These are phyloP conservation scores for Geotrupes spiniger DNA, from an alignment of 2,888 invertebrate species.

Conservation along the genomic window DNA sequence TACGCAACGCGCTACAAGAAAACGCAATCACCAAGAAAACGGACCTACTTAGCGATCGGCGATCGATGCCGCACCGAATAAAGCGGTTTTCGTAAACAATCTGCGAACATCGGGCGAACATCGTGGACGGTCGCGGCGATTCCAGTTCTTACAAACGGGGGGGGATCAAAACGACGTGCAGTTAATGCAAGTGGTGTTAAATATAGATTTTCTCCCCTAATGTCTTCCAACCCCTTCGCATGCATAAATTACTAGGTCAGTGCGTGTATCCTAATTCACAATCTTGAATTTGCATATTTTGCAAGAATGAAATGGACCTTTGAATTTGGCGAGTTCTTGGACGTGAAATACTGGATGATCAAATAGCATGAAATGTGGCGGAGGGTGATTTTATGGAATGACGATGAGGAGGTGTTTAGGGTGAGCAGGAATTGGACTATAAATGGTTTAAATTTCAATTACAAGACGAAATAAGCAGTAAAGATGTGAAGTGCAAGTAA, in stretches of 20 bases:
- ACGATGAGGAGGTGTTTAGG: no score
- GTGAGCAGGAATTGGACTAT: no score
- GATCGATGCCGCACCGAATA: conserved; percentile 18
- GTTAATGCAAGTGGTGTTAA: conserved; percentile 35
- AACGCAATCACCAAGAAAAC: conserved; percentile 19
- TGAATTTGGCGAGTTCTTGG: no score
- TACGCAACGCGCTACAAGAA: conserved; percentile 15
- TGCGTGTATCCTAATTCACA: conserved; percentile 38
- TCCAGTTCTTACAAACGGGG: neutral
- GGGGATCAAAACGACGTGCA: conserved; percentile 1
- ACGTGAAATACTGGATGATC: no score
- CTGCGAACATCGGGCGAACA: conserved; percentile 1
- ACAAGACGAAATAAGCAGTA: no score
- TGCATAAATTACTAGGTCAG: conserved; percentile 45
- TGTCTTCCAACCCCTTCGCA: conserved; percentile 44
- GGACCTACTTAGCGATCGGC: conserved; percentile 13
- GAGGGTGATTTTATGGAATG: no score
- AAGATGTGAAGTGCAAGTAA: no score
- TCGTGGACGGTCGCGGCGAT: conserved; percentile 8
- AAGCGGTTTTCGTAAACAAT: conserved; percentile 13
- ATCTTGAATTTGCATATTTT: conserved; percentile 38
- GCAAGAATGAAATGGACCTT: no score
- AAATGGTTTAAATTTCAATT: no score
- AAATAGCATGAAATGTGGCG: no score
- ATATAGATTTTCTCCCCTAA: conserved; percentile 44